Evolutionary conservation across 1,140 invertebrate genomes (phyloP), one percentile per base, ranked within the genome.

Genomic region (Pseudomyrmex dendroicus): DNA sequence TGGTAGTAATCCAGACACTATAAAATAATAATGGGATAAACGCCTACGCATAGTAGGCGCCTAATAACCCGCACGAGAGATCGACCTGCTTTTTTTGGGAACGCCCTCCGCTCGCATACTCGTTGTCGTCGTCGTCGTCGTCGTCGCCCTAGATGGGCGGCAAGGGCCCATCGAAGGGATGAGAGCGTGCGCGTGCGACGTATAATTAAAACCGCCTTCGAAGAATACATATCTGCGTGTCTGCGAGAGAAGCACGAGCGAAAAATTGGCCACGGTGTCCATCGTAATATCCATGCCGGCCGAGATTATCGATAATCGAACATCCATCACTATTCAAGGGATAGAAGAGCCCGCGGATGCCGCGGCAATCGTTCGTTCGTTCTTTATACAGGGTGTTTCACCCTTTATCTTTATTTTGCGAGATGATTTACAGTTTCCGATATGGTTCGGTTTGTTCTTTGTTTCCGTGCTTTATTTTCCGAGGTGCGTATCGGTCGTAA

Each of bases 151-250:
- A 17, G 67, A 84, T 56, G 73, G 83, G 63, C 48, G 59, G 59
- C 46, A 46, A 25, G 22, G 52, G 12, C 48, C n/a, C n/a, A n/a
- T n/a, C 44, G 50, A 15, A 67, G 52, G 73, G 62, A 67, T 44
- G 61, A 17, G 64, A 17, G 64, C 57, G 13, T 54, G 82, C 63
- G 62, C 66, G 67, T 59, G 85, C 70, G 86, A 82, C 61, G 86
- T 87, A 86, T 88, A 84, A 88, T 88, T 88, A 88, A 88, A 88
- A 88, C 86, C 83, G 85, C 86, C 86, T 84, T 52, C 86, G 48
- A 77, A 82, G 66, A 66, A 83, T 63, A 84, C 74, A 78, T 86
- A 62, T 50, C 22, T 25, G 76, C 66, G 54, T 57, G 20, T 52
- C 64, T 9, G 61, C 10, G 68, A 52, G 46, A 35, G 54, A 35